Conservation (phyloP, 1,140 invertebrate genomes). For the Drosophila pseudoananassae region DNA sequence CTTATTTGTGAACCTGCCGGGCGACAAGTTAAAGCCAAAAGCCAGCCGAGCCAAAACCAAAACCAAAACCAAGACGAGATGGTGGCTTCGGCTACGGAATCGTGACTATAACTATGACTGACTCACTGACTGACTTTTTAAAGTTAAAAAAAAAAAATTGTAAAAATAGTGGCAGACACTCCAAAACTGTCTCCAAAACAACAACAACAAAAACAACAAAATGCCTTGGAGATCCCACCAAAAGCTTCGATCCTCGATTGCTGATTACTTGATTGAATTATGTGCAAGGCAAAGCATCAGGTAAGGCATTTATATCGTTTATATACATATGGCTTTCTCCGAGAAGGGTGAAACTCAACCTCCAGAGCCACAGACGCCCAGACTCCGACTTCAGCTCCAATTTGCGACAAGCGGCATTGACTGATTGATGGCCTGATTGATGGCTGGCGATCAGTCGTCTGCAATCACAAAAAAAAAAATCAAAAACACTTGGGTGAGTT, state of each 20-base stretch:
- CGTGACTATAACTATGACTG: conserved; percentile 55
- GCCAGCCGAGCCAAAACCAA: conserved; percentile 1
- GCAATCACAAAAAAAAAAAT: conserved; percentile 57
- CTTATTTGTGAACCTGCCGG: conserved; percentile 77
- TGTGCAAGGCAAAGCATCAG: conserved; percentile 8
- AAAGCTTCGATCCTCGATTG: conserved; percentile 5
- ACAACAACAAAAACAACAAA: not conserved
- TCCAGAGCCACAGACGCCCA: conserved; percentile 9
- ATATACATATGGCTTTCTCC: conserved; percentile 27
- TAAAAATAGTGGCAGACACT: conserved; percentile 1
- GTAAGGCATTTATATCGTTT: not conserved
- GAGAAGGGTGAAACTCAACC: conserved; percentile 39
- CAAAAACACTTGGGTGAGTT: conserved; percentile 22
- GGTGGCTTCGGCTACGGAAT: conserved; percentile 27
- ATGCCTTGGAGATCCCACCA: conserved; percentile 7
- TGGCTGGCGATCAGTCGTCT: conserved; percentile 47
- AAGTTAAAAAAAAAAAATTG: conserved; percentile 28
- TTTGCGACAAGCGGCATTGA: conserved; percentile 57
- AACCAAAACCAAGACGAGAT: conserved; percentile 3
- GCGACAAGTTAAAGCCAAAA: conserved; percentile 21
- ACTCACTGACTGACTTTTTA: conserved; percentile 70
- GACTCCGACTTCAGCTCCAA: conserved; percentile 42
- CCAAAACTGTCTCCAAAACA: conserved; percentile 13
- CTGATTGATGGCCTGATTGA: conserved; percentile 71
- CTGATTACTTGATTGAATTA: conserved; percentile 3